Conservation (phyloP, 2,888 invertebrate genomes). For the Coelogynopora nodosa region DNA sequence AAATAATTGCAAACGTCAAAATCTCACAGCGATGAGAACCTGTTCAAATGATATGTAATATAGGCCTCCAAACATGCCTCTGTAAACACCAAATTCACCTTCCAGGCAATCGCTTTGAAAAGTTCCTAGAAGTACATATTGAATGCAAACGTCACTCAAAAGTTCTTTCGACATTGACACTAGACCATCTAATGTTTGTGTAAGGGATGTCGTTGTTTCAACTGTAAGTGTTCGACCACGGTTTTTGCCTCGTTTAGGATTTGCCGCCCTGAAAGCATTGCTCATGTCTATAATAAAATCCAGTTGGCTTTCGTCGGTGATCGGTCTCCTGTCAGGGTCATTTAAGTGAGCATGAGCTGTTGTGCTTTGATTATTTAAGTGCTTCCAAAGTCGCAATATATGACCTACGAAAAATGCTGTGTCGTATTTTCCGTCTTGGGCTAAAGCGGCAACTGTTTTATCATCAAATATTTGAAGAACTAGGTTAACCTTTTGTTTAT, state of each 20-base stretch:
- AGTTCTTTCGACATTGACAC: conserved; percentile 30
- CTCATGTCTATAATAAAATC: conserved; percentile 30
- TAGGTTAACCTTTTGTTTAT: conserved; percentile 29
- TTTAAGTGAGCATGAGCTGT: conserved; percentile 22
- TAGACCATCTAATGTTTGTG: conserved; percentile 35
- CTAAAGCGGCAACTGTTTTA: conserved; percentile 32
- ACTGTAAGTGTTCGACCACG: conserved; percentile 16
- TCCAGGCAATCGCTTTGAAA: conserved; percentile 33
- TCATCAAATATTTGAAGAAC: conserved; percentile 31
- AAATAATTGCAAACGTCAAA: conserved; percentile 26
- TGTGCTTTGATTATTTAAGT: conserved; percentile 21
- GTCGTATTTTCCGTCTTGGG: conserved; percentile 28
- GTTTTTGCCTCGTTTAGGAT: conserved; percentile 6
- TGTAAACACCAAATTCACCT: conserved; percentile 36
- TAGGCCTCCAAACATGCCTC: conserved; percentile 35
- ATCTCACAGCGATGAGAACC: conserved; percentile 16
- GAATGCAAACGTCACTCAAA: not conserved
- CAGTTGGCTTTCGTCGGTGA: conserved; percentile 13
- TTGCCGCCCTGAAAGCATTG: not conserved
- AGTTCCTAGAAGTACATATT: conserved; percentile 26
- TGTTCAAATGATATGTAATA: conserved; percentile 36
- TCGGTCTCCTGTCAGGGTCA: conserved; percentile 36
- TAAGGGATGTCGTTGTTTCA: conserved; percentile 23
- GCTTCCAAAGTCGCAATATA: conserved; percentile 29
- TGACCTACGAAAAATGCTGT: conserved; percentile 34